Base-by-base conservation (phyloP, 35 echinoderm and acorn worm species). In the Strongylocentrotus purpuratus region DNA sequence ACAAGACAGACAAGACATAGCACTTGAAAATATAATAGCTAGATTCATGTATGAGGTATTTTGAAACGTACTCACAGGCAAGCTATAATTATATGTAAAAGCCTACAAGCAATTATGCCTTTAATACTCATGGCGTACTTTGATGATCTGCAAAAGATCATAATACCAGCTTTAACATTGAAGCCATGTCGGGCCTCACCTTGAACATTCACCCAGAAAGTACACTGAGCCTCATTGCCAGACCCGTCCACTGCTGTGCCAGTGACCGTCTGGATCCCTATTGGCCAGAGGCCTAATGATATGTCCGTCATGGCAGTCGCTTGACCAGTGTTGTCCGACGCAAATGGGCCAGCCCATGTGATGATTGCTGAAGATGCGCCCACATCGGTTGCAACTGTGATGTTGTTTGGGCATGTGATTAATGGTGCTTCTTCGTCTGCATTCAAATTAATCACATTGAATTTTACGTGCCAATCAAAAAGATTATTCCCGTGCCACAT, bases 161-260 rank as follows among this genome's bases (percentile, higher is more conserved):
- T 2, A 28, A 78, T 78, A 78, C 65, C 28, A 78, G 65, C 65
- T 78, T 28, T 4, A 55, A n/a, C 20, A 28, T 28, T 78, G 25
- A 78, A 78, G 18, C 32, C 32, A 89, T 35, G n/a, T n/a, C n/a
- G 32, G 41, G 4, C 45, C 87, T 89, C 17, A 93, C 91, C 91
- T 93, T 93, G 91, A 13, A 93, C 91, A 33, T 33, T 93, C 33
- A 93, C 48, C n/a, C 15, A 10, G 48, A 93, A 93, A 33, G 46
- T 48, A 58, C 91, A 93, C 28, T 93, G 91, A 12, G 91, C 91
- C 48, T 47, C 48, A 58, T 93, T 93, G 46, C 91, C 91, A 47
- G 91, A 50, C 46, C 18, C 45, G n/a, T 93, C 91, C 48, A 93
- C 47, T 4, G 91, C 91, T 58, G 47, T 93, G 6, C 18, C 48